Base-by-base conservation (phyloP, 2,797 vertebrate species). In the Graptemys geographica region DNA sequence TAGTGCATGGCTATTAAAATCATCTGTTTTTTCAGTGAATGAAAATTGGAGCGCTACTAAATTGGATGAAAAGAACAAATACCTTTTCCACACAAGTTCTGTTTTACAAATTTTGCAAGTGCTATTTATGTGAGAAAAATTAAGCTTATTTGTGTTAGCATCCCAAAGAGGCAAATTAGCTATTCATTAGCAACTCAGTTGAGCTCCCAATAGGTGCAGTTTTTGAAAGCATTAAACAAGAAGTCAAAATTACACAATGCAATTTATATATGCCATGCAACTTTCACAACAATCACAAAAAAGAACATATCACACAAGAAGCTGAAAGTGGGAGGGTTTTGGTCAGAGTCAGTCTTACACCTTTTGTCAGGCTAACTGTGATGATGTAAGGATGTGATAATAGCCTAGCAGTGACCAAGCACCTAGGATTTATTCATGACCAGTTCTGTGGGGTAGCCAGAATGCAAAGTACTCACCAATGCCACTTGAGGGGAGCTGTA, bases 401-500 rank as follows among this genome's bases (percentile, higher is more conserved):
- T 41, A 41, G 27, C 44, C 27, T 16, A 49, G 27, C 25, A 27
- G 44, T 2, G 4, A 76, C 74, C 44, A 76, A 44, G 72, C 44
- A 78, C 18, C 19, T 25, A 21, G 5, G n/a, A 47, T 49, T 78
- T 28, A 12, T 47, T 78, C 44, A 78, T 78, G 27, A 78, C 74
- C 28, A 49, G 27, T 47, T 28, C 13, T 27, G 11, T 49, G 44
- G 44, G 12, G 41, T 69, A 47, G 51, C 53, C 23, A 1, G 0
- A 44, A 7, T 0, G 0, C 1, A 47, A 76, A 27, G 13, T 0
- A 0, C 19, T 44, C 15, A 0, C 49, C 51, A 49, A 69, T 59
- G 84, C 23, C 5, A 51, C 2, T 57, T 23, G 0, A 0, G 1
- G 6, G 10, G 12, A 1, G 37, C 19, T 3, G 6, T 3, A 28